phyloP scores from a whole-genome alignment of 2,888 invertebrate species.

The Timema podura region DNA sequence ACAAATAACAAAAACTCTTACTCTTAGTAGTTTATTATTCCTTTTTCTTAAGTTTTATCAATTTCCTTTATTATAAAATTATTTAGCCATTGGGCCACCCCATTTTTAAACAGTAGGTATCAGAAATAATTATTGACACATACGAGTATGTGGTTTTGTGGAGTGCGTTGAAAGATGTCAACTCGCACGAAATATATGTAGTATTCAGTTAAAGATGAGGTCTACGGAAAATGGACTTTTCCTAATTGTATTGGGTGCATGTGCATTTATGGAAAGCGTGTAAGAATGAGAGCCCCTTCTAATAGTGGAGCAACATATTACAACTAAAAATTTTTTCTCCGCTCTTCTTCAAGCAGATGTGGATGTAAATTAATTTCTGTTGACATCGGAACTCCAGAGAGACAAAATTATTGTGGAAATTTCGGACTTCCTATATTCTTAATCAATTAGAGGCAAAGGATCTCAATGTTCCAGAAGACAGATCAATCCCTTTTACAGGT shows the following conservation, averaged over 20 bases:
- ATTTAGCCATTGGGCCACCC: no score
- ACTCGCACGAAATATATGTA: neutral
- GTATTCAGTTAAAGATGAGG: neutral
- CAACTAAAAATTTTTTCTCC: neutral
- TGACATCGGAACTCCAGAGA: slow-evolving; percentile 1
- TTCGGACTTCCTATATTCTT: neutral
- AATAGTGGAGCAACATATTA: neutral
- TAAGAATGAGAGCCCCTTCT: neutral
- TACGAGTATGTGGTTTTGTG: neutral
- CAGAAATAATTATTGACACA: neutral
- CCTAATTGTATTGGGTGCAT: slow-evolving; percentile 6
- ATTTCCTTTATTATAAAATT: no score
- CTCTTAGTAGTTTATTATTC: no score
- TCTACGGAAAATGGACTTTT: neutral
- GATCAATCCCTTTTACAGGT: neutral
- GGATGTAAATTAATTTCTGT: neutral
- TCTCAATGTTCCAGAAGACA: neutral
- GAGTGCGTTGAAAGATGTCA: neutral
- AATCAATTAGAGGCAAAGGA: neutral
- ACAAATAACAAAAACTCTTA: no score
- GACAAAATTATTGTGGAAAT: neutral
- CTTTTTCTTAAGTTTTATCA: no score
- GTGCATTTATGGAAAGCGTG: neutral
- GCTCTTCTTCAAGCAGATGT: neutral
- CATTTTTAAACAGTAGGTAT: neutral